These are phyloP conservation scores for Lycodopsis pacificus DNA, from an alignment of 2,797 vertebrate genomes.

Conservation along the genomic window DNA sequence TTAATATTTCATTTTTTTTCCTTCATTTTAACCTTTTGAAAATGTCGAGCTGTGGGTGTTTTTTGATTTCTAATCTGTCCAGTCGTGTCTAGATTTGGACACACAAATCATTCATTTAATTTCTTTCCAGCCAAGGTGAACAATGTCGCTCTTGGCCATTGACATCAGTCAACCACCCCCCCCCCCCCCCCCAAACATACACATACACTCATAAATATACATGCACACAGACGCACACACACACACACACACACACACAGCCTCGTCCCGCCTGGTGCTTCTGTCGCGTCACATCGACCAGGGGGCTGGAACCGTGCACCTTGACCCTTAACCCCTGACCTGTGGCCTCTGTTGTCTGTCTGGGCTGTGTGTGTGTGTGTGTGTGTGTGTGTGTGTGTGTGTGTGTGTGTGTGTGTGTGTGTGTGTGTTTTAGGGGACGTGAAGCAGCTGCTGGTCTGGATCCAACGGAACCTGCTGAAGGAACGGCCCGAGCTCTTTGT, in stretches of 20 bases:
- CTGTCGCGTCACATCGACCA: conserved; percentile 88
- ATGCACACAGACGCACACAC: conserved; percentile 38
- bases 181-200: conserved; percentile 45
- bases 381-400: conserved; percentile 54
- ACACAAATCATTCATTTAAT: conserved; percentile 9
- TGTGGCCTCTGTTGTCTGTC: conserved; percentile 76
- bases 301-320: conserved; percentile 81
- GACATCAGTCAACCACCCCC: conserved; percentile 59
- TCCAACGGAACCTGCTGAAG: conserved; percentile 94
- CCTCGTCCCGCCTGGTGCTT: conserved; percentile 69
- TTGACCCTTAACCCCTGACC: conserved; percentile 84
- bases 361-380: conserved; percentile 48
- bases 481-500: conserved; percentile 95
- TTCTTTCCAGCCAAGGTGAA: conserved; percentile 61
- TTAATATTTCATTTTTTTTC: neutral
- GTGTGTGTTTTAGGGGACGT: conserved; percentile 86
- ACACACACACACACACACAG: conserved; percentile 31
- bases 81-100: neutral
- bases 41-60: neutral
- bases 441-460: conserved; percentile 95
- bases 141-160: conserved; percentile 52
- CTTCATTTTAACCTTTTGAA: neutral
- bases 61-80: neutral
- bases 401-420: conserved; percentile 40
- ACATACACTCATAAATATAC: conserved; percentile 47